These are phyloP conservation scores for Macroramphosus scolopax DNA, from an alignment of 2,797 vertebrate genomes.

Conservation along the genomic window DNA sequence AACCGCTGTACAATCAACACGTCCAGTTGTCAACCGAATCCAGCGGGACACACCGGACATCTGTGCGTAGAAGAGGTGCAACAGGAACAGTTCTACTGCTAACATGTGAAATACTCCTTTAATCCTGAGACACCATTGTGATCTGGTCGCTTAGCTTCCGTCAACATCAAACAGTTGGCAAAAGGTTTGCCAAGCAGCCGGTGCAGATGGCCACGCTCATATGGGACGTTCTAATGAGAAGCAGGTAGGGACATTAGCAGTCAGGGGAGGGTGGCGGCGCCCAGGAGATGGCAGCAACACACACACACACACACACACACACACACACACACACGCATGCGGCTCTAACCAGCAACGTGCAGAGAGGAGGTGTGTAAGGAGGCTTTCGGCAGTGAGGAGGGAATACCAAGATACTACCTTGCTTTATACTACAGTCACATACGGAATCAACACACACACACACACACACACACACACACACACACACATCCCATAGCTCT, in stretches of 20 bases:
- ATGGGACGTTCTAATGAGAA: slow-evolving; percentile 67
- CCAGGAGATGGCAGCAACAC: slow-evolving; percentile 32
- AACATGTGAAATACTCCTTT: no score
- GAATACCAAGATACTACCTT: slow-evolving; percentile 12
- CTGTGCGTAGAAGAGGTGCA: no score
- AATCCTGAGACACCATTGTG: slow-evolving; percentile 13
- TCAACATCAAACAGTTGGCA: slow-evolving; percentile 69
- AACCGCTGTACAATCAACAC: no score
- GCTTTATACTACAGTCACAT: slow-evolving; percentile 23
- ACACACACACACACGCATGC: slow-evolving; percentile 35
- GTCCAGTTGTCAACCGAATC: no score
- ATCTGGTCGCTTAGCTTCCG: slow-evolving; percentile 32
- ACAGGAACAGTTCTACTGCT: no score
- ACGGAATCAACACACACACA: slow-evolving; percentile 3
- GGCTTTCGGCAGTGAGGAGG: slow-evolving; percentile 20
- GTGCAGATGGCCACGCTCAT: slow-evolving; percentile 70
- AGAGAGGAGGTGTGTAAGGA: slow-evolving; percentile 8
- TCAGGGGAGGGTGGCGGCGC: slow-evolving; percentile 56
- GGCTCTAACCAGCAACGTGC: slow-evolving; percentile 16
- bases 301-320: slow-evolving; percentile 31
- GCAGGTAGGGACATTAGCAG: slow-evolving; percentile 61
- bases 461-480: slow-evolving; percentile 14
- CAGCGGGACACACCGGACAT: no score
- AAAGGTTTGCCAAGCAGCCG: slow-evolving; percentile 55
- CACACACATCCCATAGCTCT: slow-evolving; percentile 14